Evolutionary conservation across 1,140 invertebrate species (phyloP), one percentile per base, ranked within the genome.

Genomic region (Caenorhabditis brenneri): DNA sequence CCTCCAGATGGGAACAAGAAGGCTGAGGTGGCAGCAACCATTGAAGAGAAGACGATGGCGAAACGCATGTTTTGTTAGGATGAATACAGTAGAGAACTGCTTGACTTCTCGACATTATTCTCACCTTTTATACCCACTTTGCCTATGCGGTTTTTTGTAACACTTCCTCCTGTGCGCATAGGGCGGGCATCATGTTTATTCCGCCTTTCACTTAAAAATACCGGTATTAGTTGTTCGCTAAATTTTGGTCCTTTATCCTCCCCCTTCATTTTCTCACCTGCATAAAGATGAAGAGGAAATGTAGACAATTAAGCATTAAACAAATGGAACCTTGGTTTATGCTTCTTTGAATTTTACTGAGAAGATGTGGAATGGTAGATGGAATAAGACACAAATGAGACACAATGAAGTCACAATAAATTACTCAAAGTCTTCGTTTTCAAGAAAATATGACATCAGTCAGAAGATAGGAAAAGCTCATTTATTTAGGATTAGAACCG

Each of bases 1-100:
- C 65, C 81, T 49, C 81, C 81, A 31, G 69, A 58, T 36, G 55
- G 55, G 80, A 55, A 55, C 60, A 83, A 79, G 81, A 83, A 83
- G 22, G 81, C 42, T 10, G 58, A 65, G 24, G 58, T 36, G 58
- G 58, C 58, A 19, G 58, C 58, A 31, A 65, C n/a, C 58, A 65
- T 33, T 10, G 58, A 65, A 65, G 58, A 33, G 31, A 24, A 22
- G 31, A 65, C 36, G 58, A 65, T 31, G 58, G 36, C 33, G 58
- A 65, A 33, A 36, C 58, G 58, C 58, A 65, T 65, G 58, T 10
- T 65, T 65, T 33, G 22, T 24, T 27, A n/a, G n/a, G 53, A 58
- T 6, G 12, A 27, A 19, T 65, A 42, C 39, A 42, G 58, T 27
- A 33, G 31, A 51, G 19, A 24, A 55, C 31, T 33, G 58, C 58